Percentiles rank a stretch among this genome's conserved stretches.
Evolutionary conservation across 2,113 vertebrate genomes (phyloP).

Genomic region (Petromus typicus): DNA sequence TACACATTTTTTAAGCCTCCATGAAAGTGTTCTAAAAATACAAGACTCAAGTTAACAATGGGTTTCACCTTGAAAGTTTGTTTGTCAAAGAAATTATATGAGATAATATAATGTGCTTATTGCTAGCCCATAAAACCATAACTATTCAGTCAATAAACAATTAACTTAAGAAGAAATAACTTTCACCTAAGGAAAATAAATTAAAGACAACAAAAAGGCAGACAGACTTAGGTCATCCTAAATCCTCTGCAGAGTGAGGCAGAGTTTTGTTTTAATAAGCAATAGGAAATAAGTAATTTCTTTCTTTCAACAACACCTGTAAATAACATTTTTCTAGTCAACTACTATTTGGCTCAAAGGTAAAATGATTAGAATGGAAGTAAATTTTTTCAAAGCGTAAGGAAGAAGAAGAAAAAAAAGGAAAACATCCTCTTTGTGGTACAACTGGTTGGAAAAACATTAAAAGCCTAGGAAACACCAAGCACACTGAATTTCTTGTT

Average conservation of each 20-base stretch:
- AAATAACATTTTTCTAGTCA: constrained; percentile 35
- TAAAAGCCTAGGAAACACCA: neutral
- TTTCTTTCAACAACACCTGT: neutral
- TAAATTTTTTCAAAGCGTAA: constrained; percentile 17
- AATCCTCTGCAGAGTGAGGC: constrained; percentile 11
- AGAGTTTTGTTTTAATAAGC: constrained; percentile 30
- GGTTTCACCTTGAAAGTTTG: constrained; percentile 27
- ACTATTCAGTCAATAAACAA: neutral
- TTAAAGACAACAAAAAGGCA: neutral
- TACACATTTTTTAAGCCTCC: neutral
- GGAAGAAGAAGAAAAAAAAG: neutral
- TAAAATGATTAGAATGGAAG: constrained; percentile 3
- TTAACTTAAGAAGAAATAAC: neutral
- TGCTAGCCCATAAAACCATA: constrained; percentile 34
- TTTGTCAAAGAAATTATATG: constrained; percentile 46
- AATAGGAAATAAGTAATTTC: neutral
- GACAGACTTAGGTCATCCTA: neutral
- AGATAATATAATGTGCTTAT: neutral
- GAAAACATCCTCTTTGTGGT: constrained; percentile 3
- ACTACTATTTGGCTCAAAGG: constrained; percentile 12
- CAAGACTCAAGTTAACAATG: constrained; percentile 40
- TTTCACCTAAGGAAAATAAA: neutral
- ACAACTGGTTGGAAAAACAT: constrained; percentile 1
- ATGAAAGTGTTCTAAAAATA: constrained; percentile 54
- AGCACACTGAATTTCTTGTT: neutral